Evolutionary conservation across 2,888 invertebrate genomes (phyloP), one percentile per base, ranked within the genome.

Genomic region (Drosophila eohydei): DNA sequence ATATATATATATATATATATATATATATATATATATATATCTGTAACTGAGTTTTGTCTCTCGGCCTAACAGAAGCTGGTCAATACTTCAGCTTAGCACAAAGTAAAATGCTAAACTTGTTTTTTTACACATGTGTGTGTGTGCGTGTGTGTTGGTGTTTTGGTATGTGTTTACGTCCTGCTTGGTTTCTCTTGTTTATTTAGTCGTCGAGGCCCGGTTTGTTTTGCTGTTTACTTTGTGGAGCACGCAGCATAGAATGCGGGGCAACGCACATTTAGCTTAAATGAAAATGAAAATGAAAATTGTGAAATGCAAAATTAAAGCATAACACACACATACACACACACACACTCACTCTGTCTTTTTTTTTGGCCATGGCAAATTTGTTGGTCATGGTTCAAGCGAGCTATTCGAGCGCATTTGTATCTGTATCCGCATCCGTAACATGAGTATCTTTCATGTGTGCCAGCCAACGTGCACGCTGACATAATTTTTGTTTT

Each of bases 101-200:
- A 74, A 87, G 64, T 80, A 62, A 72, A 83, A 75, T 64, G 71
- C 66, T 56, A 71, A 83, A 83, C 75, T 86, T 74, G 28, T 74
- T 75, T 63, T 46, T 73, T 14, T 46, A 14, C 30, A 21, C 36
- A 4, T 56, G 28, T 56, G 30, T 43, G 5, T 50, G 14, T 9
- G 9, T 41, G 16, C 21, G 36, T 58, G 28, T 50, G 30, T 43
- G 21, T 14, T n/a, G 3, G n/a, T 52, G 41, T 57, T 16, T 21
- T 34, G 51, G 36, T 51, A 12, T 34, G 51, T 36, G 58, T 51
- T n/a, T 54, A 5, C 55, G 62, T 73, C 56, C 57, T 77, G 82
- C 82, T 88, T 82, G 70, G 69, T 78, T 71, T 70, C 63, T 60
- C 57, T 69, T 84, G 88, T 88, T 88, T 85, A 85, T 84, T 84